Conservation (phyloP, 2,797 vertebrate species). For the Mus spretus region DNA sequence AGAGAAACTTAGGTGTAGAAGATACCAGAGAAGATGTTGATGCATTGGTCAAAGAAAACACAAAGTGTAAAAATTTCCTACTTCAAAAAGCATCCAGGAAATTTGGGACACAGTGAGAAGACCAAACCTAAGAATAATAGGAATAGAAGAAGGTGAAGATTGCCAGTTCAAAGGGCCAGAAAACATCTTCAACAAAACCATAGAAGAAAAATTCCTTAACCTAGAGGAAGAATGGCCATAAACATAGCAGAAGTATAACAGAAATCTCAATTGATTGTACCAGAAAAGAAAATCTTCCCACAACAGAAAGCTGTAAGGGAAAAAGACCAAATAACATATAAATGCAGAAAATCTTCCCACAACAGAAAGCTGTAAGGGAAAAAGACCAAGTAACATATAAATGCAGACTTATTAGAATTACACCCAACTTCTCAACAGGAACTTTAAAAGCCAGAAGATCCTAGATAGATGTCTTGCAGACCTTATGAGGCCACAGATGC, state of each 20-base stretch:
- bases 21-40: background rate
- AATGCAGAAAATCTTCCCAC: background rate
- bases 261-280: background rate
- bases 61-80: no score
- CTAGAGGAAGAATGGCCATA: background rate
- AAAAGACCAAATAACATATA: background rate
- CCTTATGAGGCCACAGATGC: background rate
- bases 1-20: background rate
- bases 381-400: background rate
- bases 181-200: background rate
- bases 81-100: background rate
- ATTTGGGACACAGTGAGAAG: background rate
- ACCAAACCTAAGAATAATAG: background rate
- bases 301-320: background rate
- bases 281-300: background rate
- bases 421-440: background rate
- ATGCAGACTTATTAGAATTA: background rate
- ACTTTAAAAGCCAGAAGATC: background rate
- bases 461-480: background rate
- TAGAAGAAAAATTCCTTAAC: background rate
- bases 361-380: background rate
- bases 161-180: no score
- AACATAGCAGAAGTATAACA: background rate
- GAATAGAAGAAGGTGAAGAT: background rate
- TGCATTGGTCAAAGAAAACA: background rate